Percentiles rank a stretch among this genome's conserved stretches.
Conservation (phyloP, 2,888 invertebrate genomes). For the Lochmaea capreae region DNA sequence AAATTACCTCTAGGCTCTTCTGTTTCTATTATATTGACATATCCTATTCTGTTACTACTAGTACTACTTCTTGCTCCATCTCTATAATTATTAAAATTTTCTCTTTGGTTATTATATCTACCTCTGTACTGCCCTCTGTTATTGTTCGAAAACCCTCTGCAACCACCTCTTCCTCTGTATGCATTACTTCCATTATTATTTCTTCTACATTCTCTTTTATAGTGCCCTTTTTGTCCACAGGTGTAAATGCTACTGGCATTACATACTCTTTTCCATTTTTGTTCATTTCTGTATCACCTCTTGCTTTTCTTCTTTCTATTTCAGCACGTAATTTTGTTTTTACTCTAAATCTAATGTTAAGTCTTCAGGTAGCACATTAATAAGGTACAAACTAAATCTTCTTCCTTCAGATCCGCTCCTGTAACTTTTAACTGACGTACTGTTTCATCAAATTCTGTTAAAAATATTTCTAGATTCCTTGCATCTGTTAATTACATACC, state of each 20-base stretch:
- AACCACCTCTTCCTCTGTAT: neutral
- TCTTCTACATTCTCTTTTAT: neutral
- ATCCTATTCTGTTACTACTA: too few species aligned
- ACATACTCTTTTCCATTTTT: neutral
- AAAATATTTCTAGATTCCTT: constrained; percentile 12
- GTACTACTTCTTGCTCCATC: too few species aligned
- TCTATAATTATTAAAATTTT: too few species aligned
- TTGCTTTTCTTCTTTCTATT: neutral
- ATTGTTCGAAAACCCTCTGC: neutral
- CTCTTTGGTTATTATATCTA: too few species aligned
- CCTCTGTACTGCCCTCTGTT: too few species aligned
- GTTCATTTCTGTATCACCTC: neutral
- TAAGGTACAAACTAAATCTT: neutral
- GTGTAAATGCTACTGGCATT: neutral
- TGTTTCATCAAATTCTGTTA: constrained; percentile 10
- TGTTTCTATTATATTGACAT: too few species aligned
- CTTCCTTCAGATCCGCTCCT: neutral
- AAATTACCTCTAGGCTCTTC: neutral
- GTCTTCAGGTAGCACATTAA: neutral
- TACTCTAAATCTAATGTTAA: neutral
- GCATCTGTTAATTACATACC: neutral
- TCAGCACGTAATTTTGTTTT: constrained; percentile 5
- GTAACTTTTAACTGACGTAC: constrained; percentile 3
- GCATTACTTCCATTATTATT: neutral
- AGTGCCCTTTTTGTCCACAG: neutral